A percentile compares a stretch with the other conserved stretches of the same genome.
phyloP scores from a whole-genome alignment of 2,888 invertebrate species.

The Dascillus cervinus region DNA sequence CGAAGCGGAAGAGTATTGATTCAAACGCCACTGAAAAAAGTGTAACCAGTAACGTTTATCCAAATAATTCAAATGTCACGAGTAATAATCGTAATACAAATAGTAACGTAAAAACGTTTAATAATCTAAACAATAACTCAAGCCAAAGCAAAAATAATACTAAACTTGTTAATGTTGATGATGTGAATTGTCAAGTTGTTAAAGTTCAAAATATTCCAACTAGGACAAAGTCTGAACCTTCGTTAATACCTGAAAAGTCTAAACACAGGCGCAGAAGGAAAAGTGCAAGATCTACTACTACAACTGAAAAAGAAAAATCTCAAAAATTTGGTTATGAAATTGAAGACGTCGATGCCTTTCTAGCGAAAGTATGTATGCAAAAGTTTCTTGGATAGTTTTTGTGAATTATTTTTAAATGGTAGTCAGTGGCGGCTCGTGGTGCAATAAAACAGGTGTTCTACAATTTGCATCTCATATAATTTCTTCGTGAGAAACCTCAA shows the following conservation, averaged over 20 bases:
- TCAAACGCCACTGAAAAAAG: constrained; percentile 12
- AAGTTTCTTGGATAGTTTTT: too few species aligned
- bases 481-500: too few species aligned
- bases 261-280: constrained; percentile 45
- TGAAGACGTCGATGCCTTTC: constrained; percentile 68
- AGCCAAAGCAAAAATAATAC: constrained; percentile 22
- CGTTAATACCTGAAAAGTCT: constrained; percentile 44
- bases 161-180: constrained; percentile 22
- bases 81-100: constrained; percentile 16
- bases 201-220: constrained; percentile 17
- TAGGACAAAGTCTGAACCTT: constrained; percentile 48
- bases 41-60: constrained; percentile 5
- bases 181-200: constrained; percentile 20
- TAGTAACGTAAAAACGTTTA: constrained; percentile 15
- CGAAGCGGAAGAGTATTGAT: constrained; percentile 28
- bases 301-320: constrained; percentile 27
- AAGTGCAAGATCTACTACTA: constrained; percentile 23
- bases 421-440: too few species aligned
- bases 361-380: constrained; percentile 61
- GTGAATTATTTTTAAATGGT: not conserved
- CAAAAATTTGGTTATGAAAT: constrained; percentile 69
- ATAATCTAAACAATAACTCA: constrained; percentile 20
- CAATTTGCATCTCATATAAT: too few species aligned
- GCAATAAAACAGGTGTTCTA: too few species aligned
- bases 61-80: too few species aligned